Conservation (phyloP, 2,888 invertebrate genomes). For the Bellardia pandia region DNA sequence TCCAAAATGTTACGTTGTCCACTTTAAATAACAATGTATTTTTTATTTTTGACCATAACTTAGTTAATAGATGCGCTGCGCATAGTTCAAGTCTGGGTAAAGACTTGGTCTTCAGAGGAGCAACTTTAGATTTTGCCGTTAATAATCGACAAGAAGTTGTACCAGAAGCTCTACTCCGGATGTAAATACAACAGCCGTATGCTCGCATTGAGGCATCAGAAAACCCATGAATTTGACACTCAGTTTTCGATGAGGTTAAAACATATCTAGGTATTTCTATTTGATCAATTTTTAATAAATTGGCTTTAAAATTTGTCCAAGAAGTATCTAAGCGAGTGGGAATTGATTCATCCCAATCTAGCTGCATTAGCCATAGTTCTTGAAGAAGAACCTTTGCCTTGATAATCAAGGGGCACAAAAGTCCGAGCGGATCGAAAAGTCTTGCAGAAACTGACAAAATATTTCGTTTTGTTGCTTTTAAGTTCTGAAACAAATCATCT, state of each 20-base stretch:
- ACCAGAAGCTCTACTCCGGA: too few species aligned
- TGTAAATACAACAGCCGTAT: too few species aligned
- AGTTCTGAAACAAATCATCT: not conserved
- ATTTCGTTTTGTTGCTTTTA: not conserved
- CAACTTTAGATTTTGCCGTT: too few species aligned
- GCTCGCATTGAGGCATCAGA: too few species aligned
- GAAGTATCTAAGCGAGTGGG: not conserved
- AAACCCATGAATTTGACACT: too few species aligned
- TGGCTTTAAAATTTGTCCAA: not conserved
- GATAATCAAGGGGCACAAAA: not conserved
- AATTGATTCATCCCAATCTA: not conserved
- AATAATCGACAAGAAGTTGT: too few species aligned
- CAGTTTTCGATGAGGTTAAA: too few species aligned
- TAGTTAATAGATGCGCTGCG: not conserved
- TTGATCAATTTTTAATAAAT: too few species aligned
- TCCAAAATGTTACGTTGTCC: not conserved
- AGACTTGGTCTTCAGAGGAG: too few species aligned
- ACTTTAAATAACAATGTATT: not conserved
- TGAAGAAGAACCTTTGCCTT: slow-evolving; percentile 2
- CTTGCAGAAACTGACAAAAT: not conserved
- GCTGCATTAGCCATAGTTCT: not conserved
- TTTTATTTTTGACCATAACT: not conserved
- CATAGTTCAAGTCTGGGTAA: too few species aligned
- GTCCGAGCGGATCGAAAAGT: too few species aligned
- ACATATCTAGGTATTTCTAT: too few species aligned